A percentile compares a stretch with the other conserved stretches of the same genome.
phyloP scores from a whole-genome alignment of 2,113 vertebrate genomes.

The Sphaerodactylus townsendi region DNA sequence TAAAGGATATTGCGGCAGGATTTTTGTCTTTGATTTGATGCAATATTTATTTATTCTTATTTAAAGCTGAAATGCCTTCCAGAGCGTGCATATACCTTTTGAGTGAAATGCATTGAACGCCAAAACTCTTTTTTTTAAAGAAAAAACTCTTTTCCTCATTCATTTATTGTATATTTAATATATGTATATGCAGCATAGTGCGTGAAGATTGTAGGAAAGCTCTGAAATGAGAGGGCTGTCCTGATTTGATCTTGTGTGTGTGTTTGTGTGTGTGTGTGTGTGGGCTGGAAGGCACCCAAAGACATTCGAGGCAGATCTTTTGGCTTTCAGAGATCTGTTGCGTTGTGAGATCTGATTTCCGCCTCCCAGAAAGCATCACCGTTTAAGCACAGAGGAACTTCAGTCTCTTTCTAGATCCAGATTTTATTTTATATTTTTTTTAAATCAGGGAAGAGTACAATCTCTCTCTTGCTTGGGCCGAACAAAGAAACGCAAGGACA shows the following conservation, averaged over 20 bases:
- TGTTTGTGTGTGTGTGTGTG: no score
- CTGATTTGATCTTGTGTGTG: not conserved
- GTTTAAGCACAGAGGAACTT: not conserved
- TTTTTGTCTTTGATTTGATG: slow-evolving; percentile 15
- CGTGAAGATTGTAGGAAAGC: not conserved
- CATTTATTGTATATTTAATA: slow-evolving; percentile 36
- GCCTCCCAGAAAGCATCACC: not conserved
- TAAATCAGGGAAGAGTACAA: slow-evolving; percentile 15
- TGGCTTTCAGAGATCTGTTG: slow-evolving; percentile 17
- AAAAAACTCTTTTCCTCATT: not conserved
- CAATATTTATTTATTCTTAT: slow-evolving; percentile 64
- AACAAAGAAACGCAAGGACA: slow-evolving; percentile 28
- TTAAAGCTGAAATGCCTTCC: slow-evolving; percentile 37
- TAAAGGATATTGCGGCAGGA: not conserved
- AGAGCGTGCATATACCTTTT: slow-evolving; percentile 16
- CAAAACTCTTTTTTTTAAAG: slow-evolving; percentile 27
- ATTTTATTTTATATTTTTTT: not conserved
- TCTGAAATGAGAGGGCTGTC: not conserved
- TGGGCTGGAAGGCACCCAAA: slow-evolving; percentile 10
- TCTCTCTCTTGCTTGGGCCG: not conserved
- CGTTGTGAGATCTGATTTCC: not conserved
- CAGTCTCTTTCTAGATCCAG: accelerated
- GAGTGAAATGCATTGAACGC: slow-evolving; percentile 43
- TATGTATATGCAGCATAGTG: not conserved
- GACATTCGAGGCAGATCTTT: slow-evolving; percentile 3